These are phyloP conservation scores for Oegoconia quadripuncta DNA, from an alignment of 2,888 invertebrate species.

Conservation along the genomic window DNA sequence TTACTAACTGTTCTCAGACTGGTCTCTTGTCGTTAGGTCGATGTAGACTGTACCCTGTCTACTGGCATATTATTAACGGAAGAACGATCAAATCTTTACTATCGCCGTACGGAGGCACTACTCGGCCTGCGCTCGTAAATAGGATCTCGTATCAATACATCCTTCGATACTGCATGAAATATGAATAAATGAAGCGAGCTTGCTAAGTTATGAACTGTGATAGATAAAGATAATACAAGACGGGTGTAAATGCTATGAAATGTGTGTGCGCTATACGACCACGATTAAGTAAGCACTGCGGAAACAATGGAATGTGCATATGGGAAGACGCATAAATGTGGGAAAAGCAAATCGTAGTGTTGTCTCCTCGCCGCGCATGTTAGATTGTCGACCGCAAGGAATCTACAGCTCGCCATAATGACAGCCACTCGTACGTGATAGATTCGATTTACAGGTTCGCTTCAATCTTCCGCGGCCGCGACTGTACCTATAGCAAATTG, in stretches of 20 bases:
- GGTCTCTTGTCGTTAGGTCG: conserved; percentile 35
- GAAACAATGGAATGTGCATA: conserved; percentile 10
- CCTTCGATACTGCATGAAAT: conserved; percentile 65
- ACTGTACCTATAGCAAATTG: conserved; percentile 56
- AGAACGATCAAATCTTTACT: conserved; percentile 45
- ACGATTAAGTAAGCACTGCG: conserved; percentile 34
- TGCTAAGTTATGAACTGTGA: conserved; percentile 57
- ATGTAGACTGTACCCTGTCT: conserved; percentile 36
- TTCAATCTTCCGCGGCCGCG: conserved; percentile 60
- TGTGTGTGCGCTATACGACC: conserved; percentile 38
- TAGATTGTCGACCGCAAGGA: conserved; percentile 60
- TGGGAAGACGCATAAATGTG: conserved; percentile 23
- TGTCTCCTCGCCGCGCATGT: conserved; percentile 28
- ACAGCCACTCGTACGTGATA: conserved; percentile 64
- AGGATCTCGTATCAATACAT: conserved; percentile 63
- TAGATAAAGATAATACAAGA: conserved; percentile 40
- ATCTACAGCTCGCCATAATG: conserved; percentile 57
- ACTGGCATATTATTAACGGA: conserved; percentile 39
- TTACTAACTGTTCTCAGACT: conserved; percentile 6
- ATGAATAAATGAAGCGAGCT: conserved; percentile 50
- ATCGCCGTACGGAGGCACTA: conserved; percentile 47
- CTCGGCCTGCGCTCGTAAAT: conserved; percentile 59
- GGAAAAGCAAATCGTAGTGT: conserved; percentile 30
- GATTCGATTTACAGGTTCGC: conserved; percentile 72
- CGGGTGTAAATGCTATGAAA: conserved; percentile 39